Percentiles rank a stretch among this genome's conserved stretches.
phyloP scores from a whole-genome alignment of 2,888 invertebrate species.

The Xylocampa areola region DNA sequence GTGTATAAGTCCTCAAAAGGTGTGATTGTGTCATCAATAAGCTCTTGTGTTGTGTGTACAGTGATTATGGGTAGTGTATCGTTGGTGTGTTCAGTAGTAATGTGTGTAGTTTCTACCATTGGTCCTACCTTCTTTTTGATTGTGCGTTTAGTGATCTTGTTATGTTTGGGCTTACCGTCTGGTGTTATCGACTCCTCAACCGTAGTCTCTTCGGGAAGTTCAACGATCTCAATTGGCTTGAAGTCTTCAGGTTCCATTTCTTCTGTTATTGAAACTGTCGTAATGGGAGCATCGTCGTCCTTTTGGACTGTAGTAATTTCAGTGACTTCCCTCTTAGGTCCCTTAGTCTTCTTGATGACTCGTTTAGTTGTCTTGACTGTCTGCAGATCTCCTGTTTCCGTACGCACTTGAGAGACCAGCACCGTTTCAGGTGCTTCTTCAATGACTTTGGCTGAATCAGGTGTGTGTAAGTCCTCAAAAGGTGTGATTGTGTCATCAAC shows the following conservation, averaged over 20 bases:
- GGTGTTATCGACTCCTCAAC: conserved; percentile 65
- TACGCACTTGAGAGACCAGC: conserved; percentile 19
- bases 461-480: conserved; percentile 7
- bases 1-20: too few relatives aligned
- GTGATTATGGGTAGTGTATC: conserved; percentile 70
- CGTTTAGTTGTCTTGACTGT: conserved; percentile 30
- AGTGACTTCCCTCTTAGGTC: conserved; percentile 80
- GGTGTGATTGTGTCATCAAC: conserved; percentile 23
- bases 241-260: conserved; percentile 58
- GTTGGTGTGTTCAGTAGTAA: conserved; percentile 24
- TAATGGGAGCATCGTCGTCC: conserved; percentile 60
- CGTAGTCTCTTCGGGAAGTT: conserved; percentile 72
- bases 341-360: conserved; percentile 51
- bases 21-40: conserved; percentile 15
- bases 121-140: conserved; percentile 78
- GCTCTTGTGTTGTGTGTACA: conserved; percentile 67
- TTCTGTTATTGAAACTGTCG: conserved; percentile 14
- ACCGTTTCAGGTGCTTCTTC: conserved; percentile 28
- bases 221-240: conserved; percentile 19
- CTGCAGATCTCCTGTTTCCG: conserved; percentile 18
- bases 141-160: conserved; percentile 67
- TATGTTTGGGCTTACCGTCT: conserved; percentile 66
- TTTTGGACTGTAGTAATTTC: conserved; percentile 81
- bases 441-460: not conserved
- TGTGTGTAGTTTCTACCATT: conserved; percentile 61